Conservation (phyloP, 2,888 invertebrate species). For the Caenorhabditis macrosperma region DNA sequence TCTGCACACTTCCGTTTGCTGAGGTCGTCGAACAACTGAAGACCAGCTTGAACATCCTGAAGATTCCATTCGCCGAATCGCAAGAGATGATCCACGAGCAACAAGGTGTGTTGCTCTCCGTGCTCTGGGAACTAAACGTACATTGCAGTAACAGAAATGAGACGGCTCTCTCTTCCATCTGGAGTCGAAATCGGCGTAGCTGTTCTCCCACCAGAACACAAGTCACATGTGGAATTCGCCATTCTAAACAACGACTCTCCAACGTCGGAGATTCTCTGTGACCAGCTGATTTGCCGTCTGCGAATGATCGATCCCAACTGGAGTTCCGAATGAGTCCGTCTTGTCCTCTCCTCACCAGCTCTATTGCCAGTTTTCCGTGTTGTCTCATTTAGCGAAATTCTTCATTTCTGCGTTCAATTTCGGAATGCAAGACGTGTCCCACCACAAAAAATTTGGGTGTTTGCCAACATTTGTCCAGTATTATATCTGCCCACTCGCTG, state of each 20-base stretch:
- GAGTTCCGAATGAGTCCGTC: constrained; percentile 47
- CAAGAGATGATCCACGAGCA: constrained; percentile 62
- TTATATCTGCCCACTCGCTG: constrained; percentile 5
- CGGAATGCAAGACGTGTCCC: constrained; percentile 32
- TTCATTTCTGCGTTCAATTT: constrained; percentile 12
- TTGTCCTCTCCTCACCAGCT: neutral
- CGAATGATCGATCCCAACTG: constrained; percentile 62
- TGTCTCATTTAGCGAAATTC: constrained; percentile 28
- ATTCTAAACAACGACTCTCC: constrained; percentile 64
- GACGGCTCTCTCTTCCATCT: constrained; percentile 63
- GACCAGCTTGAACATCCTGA: constrained; percentile 57
- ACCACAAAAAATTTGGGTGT: constrained; percentile 24
- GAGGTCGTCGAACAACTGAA: constrained; percentile 63
- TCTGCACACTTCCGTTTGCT: constrained; percentile 59
- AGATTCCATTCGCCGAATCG: constrained; percentile 63
- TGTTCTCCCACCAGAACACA: constrained; percentile 63
- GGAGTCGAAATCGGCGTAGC: constrained; percentile 71
- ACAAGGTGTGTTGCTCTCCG: constrained; percentile 45
- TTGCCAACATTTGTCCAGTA: constrained; percentile 40
- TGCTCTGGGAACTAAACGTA: neutral
- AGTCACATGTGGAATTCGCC: constrained; percentile 69
- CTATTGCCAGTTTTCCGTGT: constrained; percentile 5
- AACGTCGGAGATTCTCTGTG: constrained; percentile 64
- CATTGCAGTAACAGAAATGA: constrained; percentile 62
- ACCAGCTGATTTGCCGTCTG: constrained; percentile 62